Conservation (phyloP, 2,797 vertebrate species). For the Amblyraja radiata region DNA sequence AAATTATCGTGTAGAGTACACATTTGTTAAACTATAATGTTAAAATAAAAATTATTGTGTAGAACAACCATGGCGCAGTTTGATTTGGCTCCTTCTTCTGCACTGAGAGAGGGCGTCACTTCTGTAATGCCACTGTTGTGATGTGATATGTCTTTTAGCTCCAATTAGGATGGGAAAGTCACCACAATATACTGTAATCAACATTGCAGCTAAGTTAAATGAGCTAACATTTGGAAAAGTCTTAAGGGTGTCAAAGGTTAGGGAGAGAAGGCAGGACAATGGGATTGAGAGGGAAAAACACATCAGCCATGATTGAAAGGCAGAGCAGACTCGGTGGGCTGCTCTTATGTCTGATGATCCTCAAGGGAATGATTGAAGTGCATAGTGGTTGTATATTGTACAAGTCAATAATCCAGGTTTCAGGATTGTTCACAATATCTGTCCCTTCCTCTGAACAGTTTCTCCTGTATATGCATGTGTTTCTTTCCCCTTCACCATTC, state of each 20-base stretch:
- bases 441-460: background rate
- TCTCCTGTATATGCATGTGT: background rate
- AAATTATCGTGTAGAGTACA: background rate
- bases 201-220: background rate
- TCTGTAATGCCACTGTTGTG: background rate
- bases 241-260: no score
- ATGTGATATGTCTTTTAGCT: background rate
- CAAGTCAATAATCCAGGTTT: background rate
- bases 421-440: background rate
- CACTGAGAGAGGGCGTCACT: background rate
- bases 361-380: background rate
- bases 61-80: background rate
- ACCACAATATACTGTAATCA: background rate
- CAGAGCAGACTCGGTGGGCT: no score
- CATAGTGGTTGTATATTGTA: background rate
- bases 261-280: background rate
- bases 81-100: background rate
- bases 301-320: no score
- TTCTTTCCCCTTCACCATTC: background rate
- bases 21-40: background rate
- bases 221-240: background rate
- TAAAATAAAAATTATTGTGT: background rate
- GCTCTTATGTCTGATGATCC: background rate
- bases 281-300: no score
- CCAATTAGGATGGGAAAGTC: background rate